phyloP scores from a whole-genome alignment of 2,113 vertebrate species.

The Actenoides lindsayi region DNA sequence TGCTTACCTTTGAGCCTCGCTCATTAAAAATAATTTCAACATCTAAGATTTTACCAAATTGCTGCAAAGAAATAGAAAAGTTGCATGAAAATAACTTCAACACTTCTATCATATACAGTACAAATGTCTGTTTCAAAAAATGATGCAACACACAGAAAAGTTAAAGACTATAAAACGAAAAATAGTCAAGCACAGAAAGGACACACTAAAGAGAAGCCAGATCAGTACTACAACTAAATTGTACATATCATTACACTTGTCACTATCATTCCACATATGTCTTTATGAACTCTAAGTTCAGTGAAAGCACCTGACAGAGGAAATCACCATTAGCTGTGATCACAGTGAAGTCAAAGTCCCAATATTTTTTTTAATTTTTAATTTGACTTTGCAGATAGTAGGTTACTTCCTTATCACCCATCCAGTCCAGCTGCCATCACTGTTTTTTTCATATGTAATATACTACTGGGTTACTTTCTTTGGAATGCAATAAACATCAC shows the following conservation, averaged over 20 bases:
- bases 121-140: not conserved
- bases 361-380: no score
- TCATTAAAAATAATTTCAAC: slow-evolving; percentile 98
- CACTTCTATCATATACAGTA: not conserved
- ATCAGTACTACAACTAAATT: not conserved
- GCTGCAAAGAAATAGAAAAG: slow-evolving; percentile 86
- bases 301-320: not conserved
- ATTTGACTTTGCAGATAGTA: not conserved
- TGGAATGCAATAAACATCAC: not conserved
- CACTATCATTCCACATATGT: not conserved
- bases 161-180: not conserved
- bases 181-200: not conserved
- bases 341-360: not conserved
- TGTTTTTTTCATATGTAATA: not conserved
- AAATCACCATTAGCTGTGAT: not conserved
- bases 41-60: slow-evolving; percentile 98
- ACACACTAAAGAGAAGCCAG: not conserved
- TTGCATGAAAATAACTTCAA: slow-evolving; percentile 59
- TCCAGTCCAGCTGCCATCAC: not conserved
- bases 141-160: not conserved
- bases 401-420: not conserved
- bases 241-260: fast-evolving
- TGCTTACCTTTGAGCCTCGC: slow-evolving; percentile 91
- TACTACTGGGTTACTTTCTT: not conserved
- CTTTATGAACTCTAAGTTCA: not conserved